Percentiles rank a stretch among this genome's conserved stretches.
These are phyloP conservation scores for Pollenia angustigena DNA, from an alignment of 2,888 invertebrate species.

Conservation along the genomic window DNA sequence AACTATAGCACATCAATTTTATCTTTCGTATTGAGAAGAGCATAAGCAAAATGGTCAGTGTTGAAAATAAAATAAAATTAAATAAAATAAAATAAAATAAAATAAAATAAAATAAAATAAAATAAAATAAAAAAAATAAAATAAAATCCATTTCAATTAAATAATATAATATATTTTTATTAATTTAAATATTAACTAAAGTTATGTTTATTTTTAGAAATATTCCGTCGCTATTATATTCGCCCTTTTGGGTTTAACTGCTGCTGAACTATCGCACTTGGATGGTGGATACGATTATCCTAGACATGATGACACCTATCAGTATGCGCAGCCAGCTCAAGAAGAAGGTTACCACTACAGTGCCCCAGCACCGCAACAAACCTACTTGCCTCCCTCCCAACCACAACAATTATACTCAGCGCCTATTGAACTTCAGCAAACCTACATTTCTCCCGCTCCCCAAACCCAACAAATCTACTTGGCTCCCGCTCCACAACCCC, in stretches of 20 bases:
- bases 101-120: too few species aligned
- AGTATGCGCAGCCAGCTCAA: conserved; percentile 44
- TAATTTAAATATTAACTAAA: conserved; percentile 11
- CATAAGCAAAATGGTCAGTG: conserved; percentile 50
- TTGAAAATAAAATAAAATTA: neutral
- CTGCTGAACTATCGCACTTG: conserved; percentile 74
- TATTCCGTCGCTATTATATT: conserved; percentile 58
- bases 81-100: too few species aligned
- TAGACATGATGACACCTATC: conserved; percentile 44
- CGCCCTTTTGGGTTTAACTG: conserved; percentile 69
- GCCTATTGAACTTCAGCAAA: conserved; percentile 14
- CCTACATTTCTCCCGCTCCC: conserved; percentile 58
- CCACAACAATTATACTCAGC: too few species aligned
- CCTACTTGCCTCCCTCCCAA: conserved; percentile 54
- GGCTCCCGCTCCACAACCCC: conserved; percentile 43
- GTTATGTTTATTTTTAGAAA: conserved; percentile 67
- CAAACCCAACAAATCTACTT: conserved; percentile 58
- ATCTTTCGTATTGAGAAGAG: conserved; percentile 34
- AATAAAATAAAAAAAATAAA: too few species aligned
- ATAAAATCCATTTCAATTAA: neutral
- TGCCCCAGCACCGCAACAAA: conserved; percentile 34
- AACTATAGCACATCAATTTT: conserved; percentile 55
- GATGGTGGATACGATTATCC: conserved; percentile 55
- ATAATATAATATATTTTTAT: neutral
- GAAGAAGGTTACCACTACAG: conserved; percentile 41